Conservation (phyloP, 2,113 vertebrate genomes). For the Connochaetes taurinus region DNA sequence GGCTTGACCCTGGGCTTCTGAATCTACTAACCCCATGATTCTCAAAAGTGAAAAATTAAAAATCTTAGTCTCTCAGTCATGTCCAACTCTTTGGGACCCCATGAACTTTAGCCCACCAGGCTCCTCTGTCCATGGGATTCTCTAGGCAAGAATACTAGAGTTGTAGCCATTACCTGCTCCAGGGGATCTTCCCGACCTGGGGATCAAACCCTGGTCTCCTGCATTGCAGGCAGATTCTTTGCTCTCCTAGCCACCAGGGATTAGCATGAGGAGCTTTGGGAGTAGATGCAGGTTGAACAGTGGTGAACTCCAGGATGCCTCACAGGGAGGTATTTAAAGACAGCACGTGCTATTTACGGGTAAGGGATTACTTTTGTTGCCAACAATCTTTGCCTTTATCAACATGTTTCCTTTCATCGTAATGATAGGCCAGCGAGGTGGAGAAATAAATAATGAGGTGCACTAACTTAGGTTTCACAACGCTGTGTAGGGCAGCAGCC, state of each 20-base stretch:
- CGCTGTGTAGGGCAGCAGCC: background rate
- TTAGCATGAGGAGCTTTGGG: background rate
- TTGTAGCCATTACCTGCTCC: background rate
- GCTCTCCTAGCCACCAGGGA: background rate
- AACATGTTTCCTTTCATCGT: slow-evolving; percentile 50
- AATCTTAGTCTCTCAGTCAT: background rate
- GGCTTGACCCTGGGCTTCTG: background rate
- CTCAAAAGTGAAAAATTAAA: background rate
- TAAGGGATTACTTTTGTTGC: slow-evolving; percentile 34
- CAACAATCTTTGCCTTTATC: slow-evolving; percentile 44
- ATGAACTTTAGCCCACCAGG: background rate
- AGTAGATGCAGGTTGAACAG: background rate
- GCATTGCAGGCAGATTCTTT: background rate
- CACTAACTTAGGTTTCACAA: slow-evolving; percentile 20
- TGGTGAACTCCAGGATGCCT: background rate
- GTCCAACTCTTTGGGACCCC: background rate
- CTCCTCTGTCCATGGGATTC: background rate
- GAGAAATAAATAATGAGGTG: slow-evolving; percentile 16
- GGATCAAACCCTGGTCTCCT: background rate
- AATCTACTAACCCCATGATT: background rate
- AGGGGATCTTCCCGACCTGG: background rate
- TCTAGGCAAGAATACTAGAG: background rate
- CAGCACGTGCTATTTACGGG: slow-evolving; percentile 10
- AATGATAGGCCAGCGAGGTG: slow-evolving; percentile 28
- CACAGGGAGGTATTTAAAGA: background rate